Evolutionary conservation across 2,113 vertebrate species (phyloP), one percentile per base, ranked within the genome.

Genomic region (Eleginops maclovinus): DNA sequence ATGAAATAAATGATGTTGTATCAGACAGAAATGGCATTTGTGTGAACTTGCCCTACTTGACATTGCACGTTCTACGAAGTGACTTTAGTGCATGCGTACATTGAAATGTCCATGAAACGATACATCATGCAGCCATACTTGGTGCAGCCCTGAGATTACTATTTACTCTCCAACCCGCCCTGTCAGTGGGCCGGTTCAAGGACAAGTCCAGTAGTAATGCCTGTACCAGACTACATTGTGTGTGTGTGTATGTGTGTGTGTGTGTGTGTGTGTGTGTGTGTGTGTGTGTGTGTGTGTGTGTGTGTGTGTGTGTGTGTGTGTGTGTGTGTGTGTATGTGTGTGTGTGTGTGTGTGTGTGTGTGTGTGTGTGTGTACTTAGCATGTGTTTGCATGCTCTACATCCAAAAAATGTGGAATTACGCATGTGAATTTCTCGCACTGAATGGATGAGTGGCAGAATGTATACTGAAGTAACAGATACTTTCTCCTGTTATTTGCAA

Each of bases 151-250:
- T 72, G 43, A 77, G 44, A 68, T 75, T 14, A 31, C 28, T 41
- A 44, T 47, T 77, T 31, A n/a, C 63, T 79, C 54, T 62, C 50
- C 44, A 44, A 47, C 75, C 71, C 44, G 44, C 14, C 61, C 69
- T 53, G 59, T 82, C 77, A 44, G 69, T 62, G 58, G 50, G 65
- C 61, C 19, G 12, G 76, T 77, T 89, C 73, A 88, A 77, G 77
- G 72, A 76, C 61, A 75, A 68, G 49, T 82, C 64, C 47, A 59
- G 58, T 55, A 62, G 72, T 86, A 90, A 92, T 93, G 83, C 69
- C 64, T 93, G 89, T 87, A 85, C 77, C 89, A 89, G 83, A 65
- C 72, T 64, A 62, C 67, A 72, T 16, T 60, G 69, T 67, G 71
- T 79, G 60, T 55, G 46, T 53, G 64, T 64, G 63, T 72, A 64